phyloP scores from a whole-genome alignment of 2,797 vertebrate species.

The Tympanoctomys barrerae region DNA sequence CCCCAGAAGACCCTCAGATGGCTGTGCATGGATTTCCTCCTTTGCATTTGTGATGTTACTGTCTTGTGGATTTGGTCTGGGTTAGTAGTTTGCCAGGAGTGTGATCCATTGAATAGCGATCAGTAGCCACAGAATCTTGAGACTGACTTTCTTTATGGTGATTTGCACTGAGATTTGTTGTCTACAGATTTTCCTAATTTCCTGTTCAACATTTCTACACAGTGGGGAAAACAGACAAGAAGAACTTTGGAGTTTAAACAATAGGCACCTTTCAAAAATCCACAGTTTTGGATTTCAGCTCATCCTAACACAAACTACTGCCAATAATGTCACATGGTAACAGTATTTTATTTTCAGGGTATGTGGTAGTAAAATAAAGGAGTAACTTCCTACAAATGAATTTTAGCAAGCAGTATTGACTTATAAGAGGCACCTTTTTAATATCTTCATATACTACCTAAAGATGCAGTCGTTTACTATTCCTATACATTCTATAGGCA shows the following conservation, averaged over 20 bases:
- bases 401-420: constrained; percentile 44
- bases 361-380: constrained; percentile 45
- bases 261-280: constrained; percentile 57
- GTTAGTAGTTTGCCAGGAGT: constrained; percentile 86
- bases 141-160: constrained; percentile 63
- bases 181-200: constrained; percentile 70
- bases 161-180: constrained; percentile 64
- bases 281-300: constrained; percentile 58
- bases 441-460: constrained; percentile 53
- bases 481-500: constrained; percentile 21
- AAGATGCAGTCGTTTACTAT: constrained; percentile 70
- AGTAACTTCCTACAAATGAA: constrained; percentile 53
- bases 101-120: constrained; percentile 79
- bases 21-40: constrained; percentile 88
- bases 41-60: constrained; percentile 83
- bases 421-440: constrained; percentile 50
- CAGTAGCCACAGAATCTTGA: constrained; percentile 81
- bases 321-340: neutral
- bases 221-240: constrained; percentile 26
- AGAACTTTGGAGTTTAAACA: constrained; percentile 56
- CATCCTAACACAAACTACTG: constrained; percentile 52
- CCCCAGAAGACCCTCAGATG: constrained; percentile 83
- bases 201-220: constrained; percentile 41
- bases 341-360: constrained; percentile 42
- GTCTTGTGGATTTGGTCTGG: constrained; percentile 85